Evolutionary conservation across 2,797 vertebrate species (phyloP).

Genomic region (Leptodactylus fallax): DNA sequence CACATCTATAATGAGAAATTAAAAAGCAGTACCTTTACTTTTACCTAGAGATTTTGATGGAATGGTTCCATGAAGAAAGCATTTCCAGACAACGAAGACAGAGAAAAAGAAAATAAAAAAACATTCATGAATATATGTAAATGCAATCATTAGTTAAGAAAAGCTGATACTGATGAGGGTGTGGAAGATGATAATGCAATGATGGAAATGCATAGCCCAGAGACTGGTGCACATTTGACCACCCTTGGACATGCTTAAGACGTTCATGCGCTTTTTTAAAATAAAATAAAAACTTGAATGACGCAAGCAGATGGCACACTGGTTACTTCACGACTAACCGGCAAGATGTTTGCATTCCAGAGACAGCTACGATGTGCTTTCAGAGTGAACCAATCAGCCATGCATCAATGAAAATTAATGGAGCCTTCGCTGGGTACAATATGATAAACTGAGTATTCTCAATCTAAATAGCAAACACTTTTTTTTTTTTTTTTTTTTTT

Average conservation of each 20-base stretch:
- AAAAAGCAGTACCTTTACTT: constrained; percentile 94
- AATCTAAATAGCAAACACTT: constrained; percentile 62
- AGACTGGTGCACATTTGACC: constrained; percentile 60
- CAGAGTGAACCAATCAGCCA: constrained; percentile 76
- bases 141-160: constrained; percentile 72
- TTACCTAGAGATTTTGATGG: constrained; percentile 97
- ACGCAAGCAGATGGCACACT: constrained; percentile 64
- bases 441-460: constrained; percentile 67
- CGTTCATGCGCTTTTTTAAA: constrained; percentile 73
- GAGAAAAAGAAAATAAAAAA: constrained; percentile 86
- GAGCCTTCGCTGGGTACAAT: constrained; percentile 64
- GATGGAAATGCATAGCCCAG: constrained; percentile 60
- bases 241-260: constrained; percentile 75
- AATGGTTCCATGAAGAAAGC: constrained; percentile 98
- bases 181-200: constrained; percentile 71
- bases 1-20: constrained; percentile 73
- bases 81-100: constrained; percentile 90
- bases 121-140: constrained; percentile 84
- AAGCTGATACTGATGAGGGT: constrained; percentile 71
- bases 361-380: constrained; percentile 75
- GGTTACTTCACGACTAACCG: constrained; percentile 64
- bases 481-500: constrained; percentile 64
- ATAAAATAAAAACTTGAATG: constrained; percentile 67
- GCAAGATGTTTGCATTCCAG: constrained; percentile 76
- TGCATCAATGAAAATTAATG: constrained; percentile 77